Evolutionary conservation across 2,888 invertebrate species (phyloP), one percentile per base, ranked within the genome.

Genomic region (Anthophora plumipes): DNA sequence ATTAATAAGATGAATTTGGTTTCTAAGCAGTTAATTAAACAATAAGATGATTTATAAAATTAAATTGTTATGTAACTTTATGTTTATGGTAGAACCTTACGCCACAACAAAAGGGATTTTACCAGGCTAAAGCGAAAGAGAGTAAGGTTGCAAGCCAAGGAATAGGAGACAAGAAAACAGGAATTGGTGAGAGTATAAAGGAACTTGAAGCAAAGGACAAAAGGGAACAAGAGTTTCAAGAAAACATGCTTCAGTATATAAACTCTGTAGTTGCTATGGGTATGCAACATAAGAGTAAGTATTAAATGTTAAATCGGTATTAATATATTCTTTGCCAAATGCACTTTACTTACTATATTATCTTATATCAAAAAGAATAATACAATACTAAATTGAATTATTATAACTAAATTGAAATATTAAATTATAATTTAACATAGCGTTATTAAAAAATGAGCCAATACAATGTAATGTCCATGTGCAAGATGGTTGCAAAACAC

Each of bases 161-260:
- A n/a, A 12, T 39, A 0, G 0, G 20, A 0, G 1, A 0, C 0
- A 77, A 48, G 0, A 64, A n/a, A n/a, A 79, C 64, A 0, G 0
- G 52, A 11, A 9, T 77, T 17, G 78, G 78, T 0, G 77, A 79
- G 12, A 31, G 3, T 3, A 1, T 79, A 17, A 11, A 14, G 0
- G 31, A 54, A 0, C 1, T 54, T 0, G 25, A 11, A 2, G 39
- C 7, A 4, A 8, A n/a, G 0, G n/a, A 41, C 0, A 77, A 39
- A 17, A 31, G 8, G 11, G 31, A 60, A 0, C 8, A 54, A 9
- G 77, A 79, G 6, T 70, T 77, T 8, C 52, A 41, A 0, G 39
- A 79, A 31, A 64, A 60, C 6, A 79, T 79, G 78, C 12, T 37
- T 1, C 52, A 54, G 0, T 79, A 77, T 9, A 66, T 79, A 64